Percentiles rank a stretch among this genome's conserved stretches.
Evolutionary conservation across 1,140 invertebrate genomes (phyloP).

Genomic region (Drosophila novamexicana): DNA sequence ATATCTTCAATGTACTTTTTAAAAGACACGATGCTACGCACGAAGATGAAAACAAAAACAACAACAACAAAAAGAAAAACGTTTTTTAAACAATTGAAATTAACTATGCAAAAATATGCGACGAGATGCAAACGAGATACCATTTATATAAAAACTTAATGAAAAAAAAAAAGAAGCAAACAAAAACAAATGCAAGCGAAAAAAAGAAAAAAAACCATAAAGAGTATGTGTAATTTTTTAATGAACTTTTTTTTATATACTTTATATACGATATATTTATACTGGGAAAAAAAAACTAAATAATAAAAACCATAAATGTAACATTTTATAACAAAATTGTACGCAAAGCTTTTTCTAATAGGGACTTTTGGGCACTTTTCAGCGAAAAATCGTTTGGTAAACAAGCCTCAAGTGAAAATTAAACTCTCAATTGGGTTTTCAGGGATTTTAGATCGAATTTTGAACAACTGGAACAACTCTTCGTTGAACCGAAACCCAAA

Average conservation of each 20-base stretch:
- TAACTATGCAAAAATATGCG: constrained; percentile 46
- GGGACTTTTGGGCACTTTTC: no score
- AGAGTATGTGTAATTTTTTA: constrained; percentile 81
- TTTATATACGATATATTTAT: constrained; percentile 81
- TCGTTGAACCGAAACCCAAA: no score
- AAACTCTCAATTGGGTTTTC: no score
- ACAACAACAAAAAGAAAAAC: not conserved
- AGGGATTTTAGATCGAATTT: no score
- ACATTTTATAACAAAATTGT: constrained; percentile 76
- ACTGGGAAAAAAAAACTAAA: constrained; percentile 67
- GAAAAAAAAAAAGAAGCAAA: constrained; percentile 24
- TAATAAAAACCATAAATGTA: constrained; percentile 78
- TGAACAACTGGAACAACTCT: no score
- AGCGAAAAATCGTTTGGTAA: no score
- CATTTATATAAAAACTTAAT: constrained; percentile 16
- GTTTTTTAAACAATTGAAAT: constrained; percentile 33
- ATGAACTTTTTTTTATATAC: constrained; percentile 81
- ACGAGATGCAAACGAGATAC: constrained; percentile 28
- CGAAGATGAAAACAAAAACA: no score
- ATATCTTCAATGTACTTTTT: constrained; percentile 43
- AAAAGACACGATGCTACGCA: constrained; percentile 38
- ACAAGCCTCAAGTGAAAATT: no score
- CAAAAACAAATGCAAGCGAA: constrained; percentile 9
- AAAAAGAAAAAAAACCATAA: constrained; percentile 41
- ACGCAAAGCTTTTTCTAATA: no score